Base-by-base conservation (phyloP, 2,888 invertebrate genomes). In the Tridacna gigas region DNA sequence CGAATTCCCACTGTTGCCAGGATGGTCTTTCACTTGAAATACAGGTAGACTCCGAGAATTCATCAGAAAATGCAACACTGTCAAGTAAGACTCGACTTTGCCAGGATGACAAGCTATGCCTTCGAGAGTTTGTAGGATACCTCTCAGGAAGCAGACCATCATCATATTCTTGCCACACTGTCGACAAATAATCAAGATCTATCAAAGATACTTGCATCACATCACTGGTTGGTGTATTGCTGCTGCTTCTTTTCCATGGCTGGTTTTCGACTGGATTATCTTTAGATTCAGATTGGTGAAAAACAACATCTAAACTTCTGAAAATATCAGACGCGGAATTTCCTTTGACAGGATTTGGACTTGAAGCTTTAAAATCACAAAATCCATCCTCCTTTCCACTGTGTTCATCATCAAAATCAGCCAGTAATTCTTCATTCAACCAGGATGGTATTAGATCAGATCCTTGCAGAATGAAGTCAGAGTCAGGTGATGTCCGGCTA, bases 11-110 rank as follows among this genome's bases (percentile, higher is more conserved):
- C n/a, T 79, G 84, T 73, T 83, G 86, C 83, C 79, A 79, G 47
- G 78, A 86, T 9, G 45, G 74, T 61, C 67, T 71, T 48, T 82
- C 82, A 51, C 15, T 45, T 9, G 45, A 67, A n/a, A 56, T 48
- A 65, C 60, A 20, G 67, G 20, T 15, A 48, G 65, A 37, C 47
- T 73, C 22, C 75, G 18, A 37, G 45, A 37, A 37, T 11, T 77
- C 51, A 45, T 71, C 37, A 12, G 73, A 74, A 56, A 73, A 65
- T 4, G 77, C 75, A 66, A 77, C 79, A 22, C 82, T 80, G 63
- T 86, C 84, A 63, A 88, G 82, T 12, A 89, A 79, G 20, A 88
- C 80, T 71, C 83, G 82, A 74, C 86, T 86, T 28, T 88, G 89
- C 89, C 89, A 89, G 18, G 81, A 71, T 28, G 79, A 65, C 3